A percentile compares a stretch with the other conserved stretches of the same genome.
Evolutionary conservation across 2,888 invertebrate genomes (phyloP).

Genomic region (Itoplectis maculator): DNA sequence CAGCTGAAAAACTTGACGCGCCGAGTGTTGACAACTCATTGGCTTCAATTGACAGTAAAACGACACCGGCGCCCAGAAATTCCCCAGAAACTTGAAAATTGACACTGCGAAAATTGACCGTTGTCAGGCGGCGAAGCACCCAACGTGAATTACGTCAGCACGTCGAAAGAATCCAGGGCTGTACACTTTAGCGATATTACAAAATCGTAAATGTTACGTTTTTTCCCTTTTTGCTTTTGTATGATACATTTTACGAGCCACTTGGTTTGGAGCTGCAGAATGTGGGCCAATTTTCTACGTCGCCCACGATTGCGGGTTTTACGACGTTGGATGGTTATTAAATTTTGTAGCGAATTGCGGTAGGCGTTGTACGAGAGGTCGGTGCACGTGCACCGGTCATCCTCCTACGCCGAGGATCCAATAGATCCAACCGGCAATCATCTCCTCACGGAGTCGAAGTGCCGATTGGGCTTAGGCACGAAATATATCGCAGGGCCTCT

Average conservation of each 20-base stretch:
- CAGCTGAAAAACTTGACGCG: constrained; percentile 28
- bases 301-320: constrained; percentile 15
- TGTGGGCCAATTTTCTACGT: constrained; percentile 18
- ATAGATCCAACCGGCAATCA: constrained; percentile 53
- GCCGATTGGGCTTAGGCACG: constrained; percentile 14
- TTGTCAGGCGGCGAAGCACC: constrained; percentile 1
- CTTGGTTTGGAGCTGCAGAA: neutral
- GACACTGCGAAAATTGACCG: too few species aligned
- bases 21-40: constrained; percentile 47
- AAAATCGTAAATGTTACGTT: constrained; percentile 37
- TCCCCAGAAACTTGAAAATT: constrained; percentile 31
- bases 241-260: neutral
- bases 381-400: constrained; percentile 60
- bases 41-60: constrained; percentile 50
- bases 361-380: neutral
- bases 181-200: constrained; percentile 14
- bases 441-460: constrained; percentile 39
- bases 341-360: constrained; percentile 1
- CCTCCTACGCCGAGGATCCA: constrained; percentile 71
- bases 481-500: constrained; percentile 15
- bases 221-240: neutral
- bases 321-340: constrained; percentile 3
- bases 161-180: neutral
- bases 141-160: constrained; percentile 18
- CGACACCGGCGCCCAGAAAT: constrained; percentile 11